phyloP scores from a whole-genome alignment of 2,113 vertebrate species.

The Mohoua ochrocephala region DNA sequence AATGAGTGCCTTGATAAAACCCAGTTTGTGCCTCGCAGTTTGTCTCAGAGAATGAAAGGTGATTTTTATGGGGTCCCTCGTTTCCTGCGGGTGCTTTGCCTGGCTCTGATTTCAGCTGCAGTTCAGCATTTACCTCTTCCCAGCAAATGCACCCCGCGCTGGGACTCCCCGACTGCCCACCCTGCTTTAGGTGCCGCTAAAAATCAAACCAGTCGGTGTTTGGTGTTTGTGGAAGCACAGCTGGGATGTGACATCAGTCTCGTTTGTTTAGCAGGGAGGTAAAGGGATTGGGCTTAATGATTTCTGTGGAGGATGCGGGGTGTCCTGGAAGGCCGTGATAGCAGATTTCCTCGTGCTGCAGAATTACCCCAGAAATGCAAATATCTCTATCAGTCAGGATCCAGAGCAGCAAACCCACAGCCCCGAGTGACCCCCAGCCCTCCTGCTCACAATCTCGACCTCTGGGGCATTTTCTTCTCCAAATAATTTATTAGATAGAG shows the following conservation, averaged over 20 bases:
- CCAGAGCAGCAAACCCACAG: not conserved
- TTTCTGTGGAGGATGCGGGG: conserved; percentile 17
- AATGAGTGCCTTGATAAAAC: not conserved
- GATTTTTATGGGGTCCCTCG: not conserved
- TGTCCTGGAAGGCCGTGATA: conserved; percentile 47
- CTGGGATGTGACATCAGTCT: not conserved
- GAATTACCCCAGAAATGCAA: conserved; percentile 14
- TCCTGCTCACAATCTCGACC: not conserved
- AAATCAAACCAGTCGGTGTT: not conserved
- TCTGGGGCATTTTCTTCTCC: conserved; percentile 14
- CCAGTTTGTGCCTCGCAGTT: not conserved
- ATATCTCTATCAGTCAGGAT: conserved; percentile 21
- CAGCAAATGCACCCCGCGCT: rapidly evolving
- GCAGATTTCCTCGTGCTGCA: not conserved
- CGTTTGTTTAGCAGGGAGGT: conserved; percentile 33
- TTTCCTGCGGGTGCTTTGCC: not conserved
- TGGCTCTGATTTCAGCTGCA: not conserved
- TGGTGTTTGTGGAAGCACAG: not conserved
- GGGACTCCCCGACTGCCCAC: not conserved
- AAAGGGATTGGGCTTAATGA: conserved; percentile 52
- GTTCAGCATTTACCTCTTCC: not conserved
- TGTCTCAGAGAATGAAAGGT: not conserved
- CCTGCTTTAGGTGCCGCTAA: rapidly evolving
- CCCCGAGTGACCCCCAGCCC: not conserved
- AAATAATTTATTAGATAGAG: conserved; percentile 37